Conservation (phyloP, 37 sponge, comb jelly and placozoan species). For the Bolinopsis microptera region DNA sequence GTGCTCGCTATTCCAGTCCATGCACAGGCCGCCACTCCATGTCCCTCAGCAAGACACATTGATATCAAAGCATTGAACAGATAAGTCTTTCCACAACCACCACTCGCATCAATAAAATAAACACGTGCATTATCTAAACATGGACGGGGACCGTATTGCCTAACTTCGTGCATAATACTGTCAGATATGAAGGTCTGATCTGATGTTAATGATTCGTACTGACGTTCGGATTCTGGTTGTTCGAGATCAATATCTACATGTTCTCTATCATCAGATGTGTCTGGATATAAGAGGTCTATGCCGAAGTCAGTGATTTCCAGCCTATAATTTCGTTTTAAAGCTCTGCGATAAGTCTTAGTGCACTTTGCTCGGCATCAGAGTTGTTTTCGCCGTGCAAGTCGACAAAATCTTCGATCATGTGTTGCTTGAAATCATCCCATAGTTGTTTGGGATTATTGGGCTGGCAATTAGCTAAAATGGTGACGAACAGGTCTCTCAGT, state of each 20-base stretch:
- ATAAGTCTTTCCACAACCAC: constrained; percentile 23
- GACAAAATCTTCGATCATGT: background rate
- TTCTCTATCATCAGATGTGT: background rate
- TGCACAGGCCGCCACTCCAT: background rate
- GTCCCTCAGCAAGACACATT: background rate
- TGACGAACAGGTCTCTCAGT: background rate
- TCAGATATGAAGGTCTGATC: constrained; percentile 22
- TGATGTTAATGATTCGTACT: background rate
- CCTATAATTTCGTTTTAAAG: background rate
- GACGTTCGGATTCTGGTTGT: background rate
- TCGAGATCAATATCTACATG: background rate
- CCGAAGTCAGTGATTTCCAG: background rate
- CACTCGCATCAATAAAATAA: constrained; percentile 3
- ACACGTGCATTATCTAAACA: background rate
- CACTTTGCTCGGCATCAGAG: background rate
- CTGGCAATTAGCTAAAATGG: constrained; percentile 5
- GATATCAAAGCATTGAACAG: background rate
- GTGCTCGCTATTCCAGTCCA: constrained; percentile 23
- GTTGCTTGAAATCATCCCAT: background rate
- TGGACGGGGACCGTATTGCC: background rate
- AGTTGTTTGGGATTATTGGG: background rate
- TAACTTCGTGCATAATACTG: background rate
- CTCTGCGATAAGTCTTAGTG: background rate
- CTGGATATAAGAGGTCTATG: background rate
- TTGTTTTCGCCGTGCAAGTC: background rate